A percentile compares a stretch with the other conserved stretches of the same genome.
These are phyloP conservation scores for Phorcus lineatus DNA, from an alignment of 2,888 invertebrate species.

Conservation along the genomic window DNA sequence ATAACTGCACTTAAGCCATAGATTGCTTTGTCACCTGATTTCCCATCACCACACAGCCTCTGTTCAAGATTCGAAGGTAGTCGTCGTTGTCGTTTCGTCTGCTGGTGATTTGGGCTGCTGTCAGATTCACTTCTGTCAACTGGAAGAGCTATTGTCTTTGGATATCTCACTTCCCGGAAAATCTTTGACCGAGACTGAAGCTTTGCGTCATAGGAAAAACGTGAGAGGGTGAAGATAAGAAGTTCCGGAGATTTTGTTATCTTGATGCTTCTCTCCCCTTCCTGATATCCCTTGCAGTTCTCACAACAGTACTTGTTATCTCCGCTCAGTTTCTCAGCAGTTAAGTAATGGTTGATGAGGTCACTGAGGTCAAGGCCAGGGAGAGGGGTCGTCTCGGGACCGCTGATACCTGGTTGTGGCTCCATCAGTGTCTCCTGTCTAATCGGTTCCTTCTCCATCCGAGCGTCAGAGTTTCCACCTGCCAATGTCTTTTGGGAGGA, in stretches of 20 bases:
- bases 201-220: slow-evolving; percentile 85
- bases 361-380: slow-evolving; percentile 80
- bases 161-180: slow-evolving; percentile 77
- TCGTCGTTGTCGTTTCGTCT: slow-evolving; percentile 10
- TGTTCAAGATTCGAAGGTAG: slow-evolving; percentile 13
- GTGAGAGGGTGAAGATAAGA: slow-evolving; percentile 87
- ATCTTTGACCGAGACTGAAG: slow-evolving; percentile 87
- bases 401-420: neutral
- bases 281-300: slow-evolving; percentile 84
- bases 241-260: slow-evolving; percentile 86
- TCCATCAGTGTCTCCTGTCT: neutral
- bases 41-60: slow-evolving; percentile 28
- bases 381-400: neutral
- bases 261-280: slow-evolving; percentile 84
- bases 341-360: slow-evolving; percentile 85
- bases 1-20: slow-evolving; percentile 89
- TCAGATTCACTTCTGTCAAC: slow-evolving; percentile 38
- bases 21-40: slow-evolving; percentile 61
- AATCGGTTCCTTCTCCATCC: neutral
- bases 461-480: slow-evolving; percentile 33
- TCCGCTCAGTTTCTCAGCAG: slow-evolving; percentile 85
- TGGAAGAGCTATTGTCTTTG: slow-evolving; percentile 70
- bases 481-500: slow-evolving; percentile 35
- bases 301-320: slow-evolving; percentile 90
- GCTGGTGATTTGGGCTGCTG: neutral